phyloP scores from a whole-genome alignment of 2,888 invertebrate genomes.

The Eurois occulta region DNA sequence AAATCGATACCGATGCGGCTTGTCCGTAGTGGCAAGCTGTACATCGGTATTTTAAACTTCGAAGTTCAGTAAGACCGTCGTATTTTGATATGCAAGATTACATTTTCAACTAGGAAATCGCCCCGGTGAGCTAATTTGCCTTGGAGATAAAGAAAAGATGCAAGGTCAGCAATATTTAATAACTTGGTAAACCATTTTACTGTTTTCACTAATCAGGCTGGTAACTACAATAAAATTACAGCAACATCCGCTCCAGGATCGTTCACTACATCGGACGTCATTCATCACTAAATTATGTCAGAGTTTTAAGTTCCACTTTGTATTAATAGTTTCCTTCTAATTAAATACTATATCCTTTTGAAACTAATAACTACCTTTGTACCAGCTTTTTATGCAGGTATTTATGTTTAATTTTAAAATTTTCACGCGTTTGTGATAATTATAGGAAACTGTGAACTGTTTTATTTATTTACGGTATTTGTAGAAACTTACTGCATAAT shows the following conservation, averaged over 20 bases:
- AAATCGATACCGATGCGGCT: neutral
- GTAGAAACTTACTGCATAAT: conserved; percentile 63
- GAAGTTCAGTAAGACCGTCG: too few relatives aligned
- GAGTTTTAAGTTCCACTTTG: conserved; percentile 29
- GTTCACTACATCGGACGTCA: conserved; percentile 25
- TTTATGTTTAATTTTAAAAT: conserved; percentile 13
- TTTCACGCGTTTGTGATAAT: conserved; percentile 21
- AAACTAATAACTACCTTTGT: conserved; percentile 4
- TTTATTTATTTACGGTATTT: conserved; percentile 57
- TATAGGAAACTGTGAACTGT: conserved; percentile 32
- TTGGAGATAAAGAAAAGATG: neutral
- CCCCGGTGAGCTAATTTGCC: neutral
- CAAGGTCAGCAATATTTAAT: neutral
- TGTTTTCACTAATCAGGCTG: conserved; percentile 10
- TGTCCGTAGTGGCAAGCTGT: too few relatives aligned
- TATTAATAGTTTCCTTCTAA: conserved; percentile 36
- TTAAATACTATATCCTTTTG: conserved; percentile 10
- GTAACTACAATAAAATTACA: conserved; percentile 15
- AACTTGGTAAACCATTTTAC: neutral
- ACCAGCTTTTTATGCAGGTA: conserved; percentile 8
- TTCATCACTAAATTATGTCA: conserved; percentile 49
- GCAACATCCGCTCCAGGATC: conserved; percentile 29
- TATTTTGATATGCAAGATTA: neutral
- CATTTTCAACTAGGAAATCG: neutral
- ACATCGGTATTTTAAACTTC: too few relatives aligned